Base-by-base conservation (phyloP, 2,797 vertebrate species). In the Pseudomugil gertrudae region DNA sequence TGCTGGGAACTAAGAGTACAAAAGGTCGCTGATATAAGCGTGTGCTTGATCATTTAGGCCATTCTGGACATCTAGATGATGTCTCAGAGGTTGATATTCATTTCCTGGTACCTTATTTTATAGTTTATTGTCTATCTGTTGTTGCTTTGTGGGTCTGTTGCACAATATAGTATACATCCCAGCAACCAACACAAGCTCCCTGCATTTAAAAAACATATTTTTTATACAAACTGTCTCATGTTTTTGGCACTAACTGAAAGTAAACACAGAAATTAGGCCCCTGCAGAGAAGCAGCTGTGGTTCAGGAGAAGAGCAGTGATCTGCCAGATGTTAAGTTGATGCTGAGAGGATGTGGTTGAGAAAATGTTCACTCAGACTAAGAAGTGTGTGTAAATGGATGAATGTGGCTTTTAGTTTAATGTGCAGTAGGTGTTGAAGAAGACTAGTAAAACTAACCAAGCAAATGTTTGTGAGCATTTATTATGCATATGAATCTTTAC, bases 181-280 rank as follows among this genome's bases (percentile, higher is more conserved):
- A 30, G 29, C 29, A 30, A 30, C 29, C 3, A 30, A 30, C 32
- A 33, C 32, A 33, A 33, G 5, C 32, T 33, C 7, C 32, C 32
- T 33, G 32, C 32, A 8, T 33, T 33, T 7, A 9, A 2, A 33
- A 33, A 33, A 33, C 32, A 33, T 33, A 8, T 14, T 14, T 33
- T 61, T 15, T 17, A 14, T 30, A 61, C 15, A 45, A 51, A 26
- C 13, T 26, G 5, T 36, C 33, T 10, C 13, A 23, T 35, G 17
- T 38, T 26, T 15, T 23, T 63, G 23, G 27, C 3, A n/a, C 4
- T 52, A 32, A 63, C 11, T 53, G 50, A 27, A 26, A 54, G 50
- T 21, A 63, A 43, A 54, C 35, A 43, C 35, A 63, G 9, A 53
- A 53, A 53, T 40, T 9, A 30, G 2, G 17, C 35, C 14, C 61